These are phyloP conservation scores for Stomatorhinus ivindoensis DNA, from an alignment of 2,113 vertebrate species.

Conservation along the genomic window DNA sequence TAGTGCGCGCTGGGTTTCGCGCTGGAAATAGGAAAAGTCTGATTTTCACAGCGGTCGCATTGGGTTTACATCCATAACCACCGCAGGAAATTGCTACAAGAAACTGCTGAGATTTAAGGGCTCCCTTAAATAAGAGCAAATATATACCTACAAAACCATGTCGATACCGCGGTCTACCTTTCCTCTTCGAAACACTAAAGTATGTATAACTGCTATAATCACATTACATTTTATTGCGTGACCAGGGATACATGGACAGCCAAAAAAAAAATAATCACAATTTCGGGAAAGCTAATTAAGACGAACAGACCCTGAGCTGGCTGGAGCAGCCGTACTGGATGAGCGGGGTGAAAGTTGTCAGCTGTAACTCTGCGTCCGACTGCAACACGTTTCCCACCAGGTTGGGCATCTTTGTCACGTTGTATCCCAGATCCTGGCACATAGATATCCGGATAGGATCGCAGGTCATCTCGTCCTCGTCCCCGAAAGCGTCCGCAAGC, in stretches of 20 bases:
- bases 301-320: conserved; percentile 81
- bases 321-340: conserved; percentile 98
- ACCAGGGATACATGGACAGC: background rate
- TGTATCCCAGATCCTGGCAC: conserved; percentile 97
- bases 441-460: conserved; percentile 94
- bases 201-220: background rate
- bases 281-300: background rate
- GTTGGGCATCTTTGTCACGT: conserved; percentile 98
- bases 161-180: background rate
- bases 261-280: background rate
- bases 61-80: conserved; percentile 12
- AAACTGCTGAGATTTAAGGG: background rate
- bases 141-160: background rate
- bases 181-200: background rate
- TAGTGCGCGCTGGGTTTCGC: background rate
- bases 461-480: conserved; percentile 89
- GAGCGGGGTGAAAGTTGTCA: conserved; percentile 93
- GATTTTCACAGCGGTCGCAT: conserved; percentile 26
- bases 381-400: conserved; percentile 92
- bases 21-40: conserved; percentile 23
- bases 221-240: background rate
- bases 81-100: conserved; percentile 11
- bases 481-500: conserved; percentile 64
- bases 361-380: conserved; percentile 90
- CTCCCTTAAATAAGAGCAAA: background rate